Conservation (phyloP, 1,140 invertebrate genomes). For the Penaeus vannamei region DNA sequence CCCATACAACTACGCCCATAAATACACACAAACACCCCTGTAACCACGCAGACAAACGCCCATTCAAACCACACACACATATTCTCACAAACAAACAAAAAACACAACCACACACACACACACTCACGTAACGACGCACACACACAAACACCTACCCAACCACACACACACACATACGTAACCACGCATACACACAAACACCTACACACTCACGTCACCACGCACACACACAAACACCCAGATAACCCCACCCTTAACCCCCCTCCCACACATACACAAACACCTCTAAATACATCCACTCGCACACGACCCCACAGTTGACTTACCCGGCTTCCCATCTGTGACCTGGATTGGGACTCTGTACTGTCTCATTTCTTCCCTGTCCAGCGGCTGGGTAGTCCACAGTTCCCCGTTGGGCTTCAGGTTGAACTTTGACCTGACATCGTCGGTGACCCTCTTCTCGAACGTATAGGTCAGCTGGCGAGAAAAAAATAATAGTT, state of each 20-base stretch:
- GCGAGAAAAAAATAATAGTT: background rate
- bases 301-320: background rate
- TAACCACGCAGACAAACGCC: background rate
- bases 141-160: no score
- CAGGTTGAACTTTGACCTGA: background rate
- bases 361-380: background rate
- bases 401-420: slow-evolving; percentile 5
- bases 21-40: no score
- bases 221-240: no score
- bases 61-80: background rate
- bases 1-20: background rate
- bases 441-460: background rate
- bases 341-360: background rate
- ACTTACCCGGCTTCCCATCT: background rate
- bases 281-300: background rate
- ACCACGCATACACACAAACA: no score
- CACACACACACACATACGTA: no score
- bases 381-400: background rate
- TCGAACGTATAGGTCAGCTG: background rate
- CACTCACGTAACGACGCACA: no score
- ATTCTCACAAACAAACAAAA: no score
- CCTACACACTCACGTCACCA: no score
- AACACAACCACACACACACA: no score
- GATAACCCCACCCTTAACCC: no score
- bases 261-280: background rate